A percentile compares a stretch with the other conserved stretches of the same genome.
Conservation (phyloP, 2,888 invertebrate species). For the Stramonita haemastoma region DNA sequence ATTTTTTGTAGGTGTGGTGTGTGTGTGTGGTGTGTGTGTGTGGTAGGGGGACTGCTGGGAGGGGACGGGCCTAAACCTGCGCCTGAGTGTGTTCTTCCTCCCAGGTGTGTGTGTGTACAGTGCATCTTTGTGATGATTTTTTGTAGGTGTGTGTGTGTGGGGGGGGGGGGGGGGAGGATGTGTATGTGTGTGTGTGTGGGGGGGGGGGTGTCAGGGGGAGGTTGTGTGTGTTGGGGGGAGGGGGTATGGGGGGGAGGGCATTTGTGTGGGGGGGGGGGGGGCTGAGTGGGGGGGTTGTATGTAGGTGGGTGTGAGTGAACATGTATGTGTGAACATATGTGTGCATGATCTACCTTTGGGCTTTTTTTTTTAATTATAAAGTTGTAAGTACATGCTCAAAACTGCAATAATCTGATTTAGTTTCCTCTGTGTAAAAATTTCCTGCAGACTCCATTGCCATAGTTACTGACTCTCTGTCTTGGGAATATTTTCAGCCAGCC, state of each 20-base stretch:
- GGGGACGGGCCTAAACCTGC: conserved; percentile 60
- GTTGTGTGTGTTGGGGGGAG: background rate
- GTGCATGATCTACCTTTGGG: background rate
- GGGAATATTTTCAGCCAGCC: too few species aligned
- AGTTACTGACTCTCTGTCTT: too few species aligned
- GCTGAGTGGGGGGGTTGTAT: background rate
- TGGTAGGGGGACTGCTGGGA: conserved; percentile 59
- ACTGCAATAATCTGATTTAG: too few species aligned
- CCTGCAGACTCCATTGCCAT: too few species aligned
- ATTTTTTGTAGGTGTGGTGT: too few species aligned
- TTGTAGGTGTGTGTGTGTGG: background rate
- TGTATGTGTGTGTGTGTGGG: background rate
- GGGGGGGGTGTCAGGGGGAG: background rate
- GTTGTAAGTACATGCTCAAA: too few species aligned
- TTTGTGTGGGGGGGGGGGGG: too few species aligned
- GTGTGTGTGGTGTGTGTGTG: too few species aligned
- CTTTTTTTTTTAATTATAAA: too few species aligned
- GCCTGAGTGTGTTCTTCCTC: conserved; percentile 55
- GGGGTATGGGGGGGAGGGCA: too few species aligned
- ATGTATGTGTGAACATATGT: background rate
- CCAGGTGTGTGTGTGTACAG: conserved; percentile 33
- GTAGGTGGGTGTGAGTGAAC: background rate
- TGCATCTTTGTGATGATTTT: too few species aligned
- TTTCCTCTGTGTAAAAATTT: too few species aligned
- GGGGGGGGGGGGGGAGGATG: background rate